A percentile compares a stretch with the other conserved stretches of the same genome.
Evolutionary conservation across 2,797 vertebrate genomes (phyloP).

Genomic region (Neoniphon sammara): DNA sequence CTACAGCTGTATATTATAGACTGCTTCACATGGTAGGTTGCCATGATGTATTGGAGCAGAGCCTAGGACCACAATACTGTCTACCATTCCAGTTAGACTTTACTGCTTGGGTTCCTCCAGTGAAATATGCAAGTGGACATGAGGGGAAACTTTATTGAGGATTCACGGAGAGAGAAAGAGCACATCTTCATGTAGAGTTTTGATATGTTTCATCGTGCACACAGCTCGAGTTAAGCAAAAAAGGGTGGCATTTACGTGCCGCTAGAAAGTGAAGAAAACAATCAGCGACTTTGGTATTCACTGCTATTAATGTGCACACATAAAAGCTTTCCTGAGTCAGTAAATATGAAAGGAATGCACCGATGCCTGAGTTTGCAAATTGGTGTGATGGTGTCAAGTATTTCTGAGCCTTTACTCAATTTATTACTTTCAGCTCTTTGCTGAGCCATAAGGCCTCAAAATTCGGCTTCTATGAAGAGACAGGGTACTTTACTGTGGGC

Average conservation of each 20-base stretch:
- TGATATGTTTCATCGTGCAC: background rate
- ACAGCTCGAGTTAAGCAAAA: background rate
- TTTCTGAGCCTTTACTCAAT: background rate
- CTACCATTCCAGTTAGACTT: constrained; percentile 25
- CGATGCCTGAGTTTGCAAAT: background rate
- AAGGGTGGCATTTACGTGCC: background rate
- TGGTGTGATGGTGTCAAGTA: background rate
- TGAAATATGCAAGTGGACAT: background rate
- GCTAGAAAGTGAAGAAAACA: too few species aligned
- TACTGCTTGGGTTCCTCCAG: background rate
- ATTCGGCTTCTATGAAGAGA: constrained; percentile 21
- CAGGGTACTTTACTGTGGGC: background rate
- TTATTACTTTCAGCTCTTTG: background rate
- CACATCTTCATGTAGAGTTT: too few species aligned
- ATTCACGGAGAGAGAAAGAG: background rate
- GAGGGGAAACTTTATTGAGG: background rate
- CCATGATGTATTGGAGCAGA: constrained; percentile 31
- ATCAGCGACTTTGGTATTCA: background rate
- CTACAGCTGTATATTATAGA: background rate
- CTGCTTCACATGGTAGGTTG: constrained; percentile 5
- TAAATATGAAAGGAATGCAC: background rate
- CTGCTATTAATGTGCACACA: background rate
- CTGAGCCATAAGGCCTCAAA: constrained; percentile 2
- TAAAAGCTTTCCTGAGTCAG: background rate
- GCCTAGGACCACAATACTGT: constrained; percentile 15